Conservation (phyloP, 2,888 invertebrate species). For the Lycaena phlaeas region DNA sequence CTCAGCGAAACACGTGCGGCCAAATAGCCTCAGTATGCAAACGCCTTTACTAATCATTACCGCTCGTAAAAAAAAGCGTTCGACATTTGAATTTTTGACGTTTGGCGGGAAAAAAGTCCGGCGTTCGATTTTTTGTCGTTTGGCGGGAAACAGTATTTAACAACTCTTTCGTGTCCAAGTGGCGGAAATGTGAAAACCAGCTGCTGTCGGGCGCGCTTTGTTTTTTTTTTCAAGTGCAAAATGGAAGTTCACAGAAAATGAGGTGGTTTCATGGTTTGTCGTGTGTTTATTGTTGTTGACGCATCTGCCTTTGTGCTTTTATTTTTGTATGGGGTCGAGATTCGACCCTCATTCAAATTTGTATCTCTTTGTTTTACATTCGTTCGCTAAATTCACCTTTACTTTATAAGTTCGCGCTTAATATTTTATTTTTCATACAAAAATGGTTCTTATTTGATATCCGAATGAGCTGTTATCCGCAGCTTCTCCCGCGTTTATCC, state of each 20-base stretch:
- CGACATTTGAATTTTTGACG: constrained; percentile 41
- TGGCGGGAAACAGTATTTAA: constrained; percentile 20
- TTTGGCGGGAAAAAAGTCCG: constrained; percentile 19
- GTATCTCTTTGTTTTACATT: too few species aligned
- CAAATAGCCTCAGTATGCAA: constrained; percentile 63
- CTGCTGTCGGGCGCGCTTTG: constrained; percentile 43
- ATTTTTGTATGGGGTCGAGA: too few species aligned
- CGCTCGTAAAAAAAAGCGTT: constrained; percentile 52
- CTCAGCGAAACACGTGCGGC: constrained; percentile 58
- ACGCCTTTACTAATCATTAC: constrained; percentile 64
- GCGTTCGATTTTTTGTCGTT: constrained; percentile 35
- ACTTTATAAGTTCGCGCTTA: too few species aligned
- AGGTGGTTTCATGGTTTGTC: constrained; percentile 68
- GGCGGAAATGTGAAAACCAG: constrained; percentile 45
- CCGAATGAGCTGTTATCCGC: too few species aligned
- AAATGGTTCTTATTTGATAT: too few species aligned
- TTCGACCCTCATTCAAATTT: too few species aligned
- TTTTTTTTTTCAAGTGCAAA: constrained; percentile 45
- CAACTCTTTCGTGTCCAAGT: constrained; percentile 33
- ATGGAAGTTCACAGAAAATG: constrained; percentile 57
- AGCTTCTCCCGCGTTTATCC: too few species aligned
- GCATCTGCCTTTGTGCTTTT: constrained; percentile 9
- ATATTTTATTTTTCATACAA: too few species aligned
- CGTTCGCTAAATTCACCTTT: too few species aligned
- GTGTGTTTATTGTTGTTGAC: constrained; percentile 24